These are phyloP conservation scores for Ochotona princeps DNA, from an alignment of 2,113 vertebrate genomes.

Conservation along the genomic window DNA sequence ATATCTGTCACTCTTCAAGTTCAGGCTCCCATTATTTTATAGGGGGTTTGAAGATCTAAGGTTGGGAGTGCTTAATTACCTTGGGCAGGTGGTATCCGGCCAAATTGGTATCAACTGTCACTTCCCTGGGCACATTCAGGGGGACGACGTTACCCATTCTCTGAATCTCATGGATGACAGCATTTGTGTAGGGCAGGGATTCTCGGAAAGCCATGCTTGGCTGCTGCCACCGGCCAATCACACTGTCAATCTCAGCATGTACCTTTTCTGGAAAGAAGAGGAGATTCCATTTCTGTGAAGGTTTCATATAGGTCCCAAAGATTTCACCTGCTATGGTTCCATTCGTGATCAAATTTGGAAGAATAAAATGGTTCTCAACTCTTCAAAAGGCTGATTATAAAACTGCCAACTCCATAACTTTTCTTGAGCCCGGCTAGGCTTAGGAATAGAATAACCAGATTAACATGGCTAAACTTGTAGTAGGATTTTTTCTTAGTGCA, in stretches of 20 bases:
- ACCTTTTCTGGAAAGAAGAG: constrained; percentile 66
- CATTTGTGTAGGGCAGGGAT: constrained; percentile 86
- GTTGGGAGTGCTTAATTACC: constrained; percentile 3
- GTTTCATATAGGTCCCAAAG: not conserved
- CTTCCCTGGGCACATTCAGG: constrained; percentile 84
- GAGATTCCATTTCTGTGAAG: not conserved
- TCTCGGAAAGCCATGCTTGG: not conserved
- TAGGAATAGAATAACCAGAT: not conserved
- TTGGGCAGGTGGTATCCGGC: constrained; percentile 88
- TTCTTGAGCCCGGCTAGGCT: not conserved
- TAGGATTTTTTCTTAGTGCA: not conserved
- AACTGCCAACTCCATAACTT: not conserved
- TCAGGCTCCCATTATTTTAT: not conserved
- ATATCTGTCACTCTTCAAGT: not conserved
- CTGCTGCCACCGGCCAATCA: not conserved
- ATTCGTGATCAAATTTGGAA: not conserved
- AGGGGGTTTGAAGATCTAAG: not conserved
- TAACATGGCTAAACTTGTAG: not conserved
- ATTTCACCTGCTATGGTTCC: not conserved
- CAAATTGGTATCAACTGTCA: constrained; percentile 80
- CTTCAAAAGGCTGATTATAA: not conserved
- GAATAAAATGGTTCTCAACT: not conserved
- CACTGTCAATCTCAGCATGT: constrained; percentile 71
- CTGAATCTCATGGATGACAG: constrained; percentile 91
- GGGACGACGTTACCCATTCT: constrained; percentile 90